phyloP scores from a whole-genome alignment of 2,113 vertebrate species.

The Catharus minimus region DNA sequence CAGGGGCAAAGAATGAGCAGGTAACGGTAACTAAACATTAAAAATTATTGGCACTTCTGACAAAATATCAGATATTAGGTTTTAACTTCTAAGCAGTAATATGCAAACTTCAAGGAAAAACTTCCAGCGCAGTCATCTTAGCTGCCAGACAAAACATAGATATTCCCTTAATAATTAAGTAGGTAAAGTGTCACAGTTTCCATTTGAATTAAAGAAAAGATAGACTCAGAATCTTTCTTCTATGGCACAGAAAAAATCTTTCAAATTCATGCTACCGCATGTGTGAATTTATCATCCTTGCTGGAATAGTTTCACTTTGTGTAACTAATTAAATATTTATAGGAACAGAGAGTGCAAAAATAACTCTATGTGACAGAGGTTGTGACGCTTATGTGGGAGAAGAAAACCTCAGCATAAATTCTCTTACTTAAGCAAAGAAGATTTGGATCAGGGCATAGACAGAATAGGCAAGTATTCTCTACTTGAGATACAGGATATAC shows the following conservation, averaged over 20 bases:
- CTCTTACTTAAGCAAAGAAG: neutral
- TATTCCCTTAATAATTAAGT: neutral
- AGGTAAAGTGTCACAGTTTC: neutral
- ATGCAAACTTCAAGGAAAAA: neutral
- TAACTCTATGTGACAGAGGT: neutral
- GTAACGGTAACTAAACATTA: neutral
- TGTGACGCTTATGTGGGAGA: neutral
- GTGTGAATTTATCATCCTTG: neutral
- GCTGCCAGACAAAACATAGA: neutral
- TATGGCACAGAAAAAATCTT: neutral
- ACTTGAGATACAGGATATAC: neutral
- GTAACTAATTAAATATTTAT: constrained; percentile 34
- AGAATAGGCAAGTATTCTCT: neutral
- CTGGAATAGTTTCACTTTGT: neutral
- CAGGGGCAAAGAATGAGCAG: neutral
- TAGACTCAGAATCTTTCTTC: neutral
- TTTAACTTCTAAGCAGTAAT: neutral
- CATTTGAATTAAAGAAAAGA: neutral
- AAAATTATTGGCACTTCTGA: neutral
- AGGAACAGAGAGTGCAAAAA: constrained; percentile 9
- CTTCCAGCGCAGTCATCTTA: neutral
- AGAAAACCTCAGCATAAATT: neutral
- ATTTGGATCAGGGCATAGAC: neutral
- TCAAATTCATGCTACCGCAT: neutral
- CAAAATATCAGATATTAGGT: neutral